These are phyloP conservation scores for Eucidaris tribuloides DNA, from an alignment of 35 echinoderm and acorn worm genomes.

Conservation along the genomic window DNA sequence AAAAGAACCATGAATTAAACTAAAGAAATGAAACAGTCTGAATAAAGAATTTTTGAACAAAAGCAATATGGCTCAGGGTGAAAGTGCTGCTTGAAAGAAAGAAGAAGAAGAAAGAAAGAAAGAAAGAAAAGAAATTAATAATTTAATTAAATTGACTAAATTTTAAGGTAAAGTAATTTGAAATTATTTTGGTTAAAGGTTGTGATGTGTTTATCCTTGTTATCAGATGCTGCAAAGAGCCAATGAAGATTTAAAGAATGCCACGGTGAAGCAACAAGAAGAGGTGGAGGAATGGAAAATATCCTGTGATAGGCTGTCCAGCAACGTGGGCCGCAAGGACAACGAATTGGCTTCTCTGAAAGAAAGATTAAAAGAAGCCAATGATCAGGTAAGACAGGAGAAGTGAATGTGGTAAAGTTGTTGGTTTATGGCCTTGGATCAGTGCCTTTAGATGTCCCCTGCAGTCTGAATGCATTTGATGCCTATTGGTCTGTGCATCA, in stretches of 20 bases:
- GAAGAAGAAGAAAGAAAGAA: neutral
- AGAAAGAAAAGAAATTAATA: neutral
- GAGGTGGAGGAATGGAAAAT: conserved; percentile 88
- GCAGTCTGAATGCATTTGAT: no score
- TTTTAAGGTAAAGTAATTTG: neutral
- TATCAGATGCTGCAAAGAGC: conserved; percentile 85
- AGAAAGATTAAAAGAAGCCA: conserved; percentile 74
- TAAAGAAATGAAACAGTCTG: no score
- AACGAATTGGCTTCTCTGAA: conserved; percentile 59
- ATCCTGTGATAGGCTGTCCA: conserved; percentile 74
- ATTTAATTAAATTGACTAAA: neutral
- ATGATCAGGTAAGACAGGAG: conserved; percentile 52
- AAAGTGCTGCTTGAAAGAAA: neutral
- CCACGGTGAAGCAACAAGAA: conserved; percentile 64
- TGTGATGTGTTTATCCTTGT: neutral
- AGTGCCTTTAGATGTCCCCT: neutral
- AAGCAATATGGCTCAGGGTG: neutral
- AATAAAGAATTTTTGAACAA: neutral
- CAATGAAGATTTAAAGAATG: conserved; percentile 71
- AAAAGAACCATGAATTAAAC: no score
- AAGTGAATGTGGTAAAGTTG: no score
- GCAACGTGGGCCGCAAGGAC: conserved; percentile 68
- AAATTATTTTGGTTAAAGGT: no score
- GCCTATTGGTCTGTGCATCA: no score
- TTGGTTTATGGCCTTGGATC: no score